Evolutionary conservation across 2,888 invertebrate species (phyloP), one percentile per base, ranked within the genome.

Genomic region (Cheilosia vulpina): DNA sequence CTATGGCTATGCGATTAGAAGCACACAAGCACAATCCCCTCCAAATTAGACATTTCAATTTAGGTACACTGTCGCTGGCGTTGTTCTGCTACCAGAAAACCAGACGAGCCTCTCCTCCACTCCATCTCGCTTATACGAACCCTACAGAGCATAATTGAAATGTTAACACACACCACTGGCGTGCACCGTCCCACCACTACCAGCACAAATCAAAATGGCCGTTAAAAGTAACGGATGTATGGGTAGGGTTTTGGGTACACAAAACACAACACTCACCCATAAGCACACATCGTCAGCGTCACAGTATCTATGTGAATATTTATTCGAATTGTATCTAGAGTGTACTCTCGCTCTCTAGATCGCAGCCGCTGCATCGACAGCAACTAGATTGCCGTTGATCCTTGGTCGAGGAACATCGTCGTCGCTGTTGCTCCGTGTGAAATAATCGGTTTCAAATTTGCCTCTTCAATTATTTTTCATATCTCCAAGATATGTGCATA

Each of bases 151-250:
- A 87, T 79, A 87, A 87, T 87, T 87, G 79, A 87, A 84, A 84
- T 87, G 87, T 87, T 83, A 84, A 75, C 77, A 9, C 58, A 83
- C 55, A 75, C 78, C 11, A 17, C 2, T 17, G n/a, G 9, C 6
- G 13, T 0, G n/a, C 34, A 68, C 7, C 41, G 9, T 11, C 24
- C 2, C 11, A 57, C 71, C 53, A 83, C 50, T 62, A 79, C 83
- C 31, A 4, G 71, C 87, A 84, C 84, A 90, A 90, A 89, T 89
- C 91, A 91, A 91, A 91, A 91, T 91, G 91, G 91, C 91, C 91
- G 91, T 88, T 87, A 73, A 83, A 71, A 5, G 31, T 19, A n/a
- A 19, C 7, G 4, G 4, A 4, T 55, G 66, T 80, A 15, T 75
- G 63, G 6, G 80, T 69, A 21, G 21, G 21, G 21, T 21, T 1